Evolutionary conservation across 1,140 invertebrate species (phyloP).

Genomic region (Anastrepha obliqua): DNA sequence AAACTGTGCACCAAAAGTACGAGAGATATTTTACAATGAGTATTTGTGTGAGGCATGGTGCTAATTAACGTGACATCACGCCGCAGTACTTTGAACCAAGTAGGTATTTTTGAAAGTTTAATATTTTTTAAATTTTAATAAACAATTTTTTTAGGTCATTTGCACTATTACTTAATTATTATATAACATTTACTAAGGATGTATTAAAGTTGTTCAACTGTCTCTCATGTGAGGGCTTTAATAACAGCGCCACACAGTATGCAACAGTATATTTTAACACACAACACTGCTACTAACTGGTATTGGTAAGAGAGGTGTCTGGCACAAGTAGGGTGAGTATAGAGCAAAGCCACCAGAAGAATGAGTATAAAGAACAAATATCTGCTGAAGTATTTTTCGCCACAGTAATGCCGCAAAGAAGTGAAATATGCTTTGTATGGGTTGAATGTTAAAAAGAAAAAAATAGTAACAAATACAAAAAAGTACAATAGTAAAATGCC

Average conservation of each 20-base stretch:
- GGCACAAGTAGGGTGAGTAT: background rate
- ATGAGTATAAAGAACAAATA: background rate
- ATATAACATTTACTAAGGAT: no score
- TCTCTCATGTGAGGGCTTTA: background rate
- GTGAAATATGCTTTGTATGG: slow-evolving; percentile 19
- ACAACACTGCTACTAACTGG: background rate
- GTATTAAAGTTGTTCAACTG: no score
- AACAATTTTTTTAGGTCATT: no score
- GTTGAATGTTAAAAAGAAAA: background rate
- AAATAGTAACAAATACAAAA: background rate
- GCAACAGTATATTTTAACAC: slow-evolving; percentile 4
- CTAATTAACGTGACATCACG: background rate
- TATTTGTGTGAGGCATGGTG: background rate
- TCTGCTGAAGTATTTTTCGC: background rate
- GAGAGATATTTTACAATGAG: background rate
- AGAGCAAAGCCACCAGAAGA: background rate
- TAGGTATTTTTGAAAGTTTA: background rate
- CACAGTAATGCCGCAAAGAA: slow-evolving; percentile 33
- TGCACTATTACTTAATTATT: background rate
- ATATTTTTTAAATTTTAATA: background rate
- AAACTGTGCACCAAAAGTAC: background rate
- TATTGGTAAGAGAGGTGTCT: background rate
- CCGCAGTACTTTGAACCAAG: background rate
- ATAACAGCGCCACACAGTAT: background rate
- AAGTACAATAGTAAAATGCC: background rate